A percentile compares a stretch with the other conserved stretches of the same genome.
phyloP scores from a whole-genome alignment of 2,113 vertebrate species.

The Nannospalax galili region DNA sequence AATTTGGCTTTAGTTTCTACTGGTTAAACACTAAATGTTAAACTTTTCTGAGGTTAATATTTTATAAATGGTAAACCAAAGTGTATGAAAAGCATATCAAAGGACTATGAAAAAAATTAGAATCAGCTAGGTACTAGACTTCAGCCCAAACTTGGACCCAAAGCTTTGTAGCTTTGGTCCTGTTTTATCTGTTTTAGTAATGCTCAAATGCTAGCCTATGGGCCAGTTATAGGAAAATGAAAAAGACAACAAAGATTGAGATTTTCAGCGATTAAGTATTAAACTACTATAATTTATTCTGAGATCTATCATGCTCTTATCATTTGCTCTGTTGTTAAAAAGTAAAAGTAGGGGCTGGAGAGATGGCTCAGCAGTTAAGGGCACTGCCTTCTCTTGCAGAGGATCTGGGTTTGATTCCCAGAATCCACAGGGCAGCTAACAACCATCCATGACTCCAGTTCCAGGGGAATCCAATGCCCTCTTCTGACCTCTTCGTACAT shows the following conservation, averaged over 20 bases:
- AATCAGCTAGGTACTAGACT: not conserved
- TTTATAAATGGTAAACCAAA: constrained; percentile 39
- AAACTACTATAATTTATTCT: not conserved
- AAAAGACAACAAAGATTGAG: not conserved
- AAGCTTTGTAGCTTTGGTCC: not conserved
- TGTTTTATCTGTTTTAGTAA: not conserved
- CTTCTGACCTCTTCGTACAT: no score
- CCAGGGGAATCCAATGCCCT: no score
- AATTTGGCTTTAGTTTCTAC: not conserved
- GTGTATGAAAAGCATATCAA: not conserved
- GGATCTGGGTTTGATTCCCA: no score
- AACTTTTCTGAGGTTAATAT: no score
- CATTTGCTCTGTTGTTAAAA: not conserved
- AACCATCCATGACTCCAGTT: no score
- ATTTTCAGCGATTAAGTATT: not conserved
- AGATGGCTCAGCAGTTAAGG: no score
- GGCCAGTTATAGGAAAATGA: not conserved
- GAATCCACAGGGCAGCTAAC: no score
- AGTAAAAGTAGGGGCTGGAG: no score
- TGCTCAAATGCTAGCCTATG: not conserved
- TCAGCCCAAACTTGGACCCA: not conserved
- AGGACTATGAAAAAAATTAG: not conserved
- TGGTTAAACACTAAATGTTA: constrained; percentile 17
- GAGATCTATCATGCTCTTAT: not conserved
- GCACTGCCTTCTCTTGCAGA: no score